Conservation (phyloP, 2,888 invertebrate species). For the Machimus atricapillus region DNA sequence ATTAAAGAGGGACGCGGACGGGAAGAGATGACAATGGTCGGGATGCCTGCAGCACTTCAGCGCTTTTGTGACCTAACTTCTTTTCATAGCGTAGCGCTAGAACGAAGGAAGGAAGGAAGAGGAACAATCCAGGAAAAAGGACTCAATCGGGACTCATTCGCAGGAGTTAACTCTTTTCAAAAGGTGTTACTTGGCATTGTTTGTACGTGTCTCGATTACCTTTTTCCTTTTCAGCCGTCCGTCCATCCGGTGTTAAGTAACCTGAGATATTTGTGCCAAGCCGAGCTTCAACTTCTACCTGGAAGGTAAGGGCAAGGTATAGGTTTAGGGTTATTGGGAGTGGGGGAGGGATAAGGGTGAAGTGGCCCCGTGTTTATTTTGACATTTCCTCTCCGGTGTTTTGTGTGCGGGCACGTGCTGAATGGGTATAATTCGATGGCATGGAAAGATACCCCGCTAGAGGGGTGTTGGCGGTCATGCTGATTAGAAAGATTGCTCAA, state of each 20-base stretch:
- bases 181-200: not conserved
- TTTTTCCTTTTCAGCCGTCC: not conserved
- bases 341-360: not conserved
- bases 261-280: conserved; percentile 4
- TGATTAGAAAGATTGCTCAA: conserved; percentile 16
- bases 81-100: not conserved
- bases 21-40: not conserved
- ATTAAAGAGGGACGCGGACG: not conserved
- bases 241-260: not conserved
- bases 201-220: not conserved
- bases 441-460: not conserved
- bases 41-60: not conserved
- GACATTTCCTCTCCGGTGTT: conserved; percentile 6
- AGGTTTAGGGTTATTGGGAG: not conserved
- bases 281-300: not conserved
- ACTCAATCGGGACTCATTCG: not conserved
- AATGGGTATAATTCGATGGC: conserved; percentile 11
- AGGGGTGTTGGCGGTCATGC: not conserved
- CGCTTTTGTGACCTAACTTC: not conserved
- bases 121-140: not conserved
- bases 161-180: not conserved
- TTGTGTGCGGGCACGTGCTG: not conserved
- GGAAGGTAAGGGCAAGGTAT: not conserved
- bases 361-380: conserved; percentile 2
- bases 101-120: not conserved